Base-by-base conservation (phyloP, 2,113 vertebrate genomes). In the Mionectes macconnelli region DNA sequence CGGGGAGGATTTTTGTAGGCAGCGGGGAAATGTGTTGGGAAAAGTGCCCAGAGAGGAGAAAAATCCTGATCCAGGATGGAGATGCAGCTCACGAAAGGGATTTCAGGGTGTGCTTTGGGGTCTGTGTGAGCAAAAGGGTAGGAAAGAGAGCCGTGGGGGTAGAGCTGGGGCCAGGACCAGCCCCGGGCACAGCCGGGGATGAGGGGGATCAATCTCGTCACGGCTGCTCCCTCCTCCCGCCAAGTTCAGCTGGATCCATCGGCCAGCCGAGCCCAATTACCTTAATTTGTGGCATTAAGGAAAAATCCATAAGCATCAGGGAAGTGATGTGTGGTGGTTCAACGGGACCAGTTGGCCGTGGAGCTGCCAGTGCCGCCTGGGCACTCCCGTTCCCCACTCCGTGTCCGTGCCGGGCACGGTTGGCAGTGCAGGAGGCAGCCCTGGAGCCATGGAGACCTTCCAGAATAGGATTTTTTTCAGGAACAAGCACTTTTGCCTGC, bases 211-310 rank as follows among this genome's bases (percentile, higher is more conserved):
- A 90, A 66, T 86, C n/a, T 50, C 12, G 0, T n/a, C 27, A 4
- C 0, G 5, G 75, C 10, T 0, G 2, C 47, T 76, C 40, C 79
- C 77, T 84, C 53, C 53, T 91, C 75, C 72, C 66, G 91, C 94
- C 90, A 90, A 96, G 67, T 91, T 82, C 89, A 88, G 63, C 50
- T 33, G 90, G 68, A 88, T 95, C 91, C 93, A 96, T 92, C 45
- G 55, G 88, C 84, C 93, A 62, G 75, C 74, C 31, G 52, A 90
- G 97, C 90, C 94, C 91, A 93, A 84, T 96, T 97, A 96, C 94
- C 95, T 97, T 97, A 91, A 97, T 97, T 97, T 96, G 95, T 80
- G 95, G 94, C 95, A 97, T 97, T 97, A 98, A 96, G 92, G 93
- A 90, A 95, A 98, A 97, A 97, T 98, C 97, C 95, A 97, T 97